Conservation (phyloP, 2,888 invertebrate genomes). For the Netelia melanura region DNA sequence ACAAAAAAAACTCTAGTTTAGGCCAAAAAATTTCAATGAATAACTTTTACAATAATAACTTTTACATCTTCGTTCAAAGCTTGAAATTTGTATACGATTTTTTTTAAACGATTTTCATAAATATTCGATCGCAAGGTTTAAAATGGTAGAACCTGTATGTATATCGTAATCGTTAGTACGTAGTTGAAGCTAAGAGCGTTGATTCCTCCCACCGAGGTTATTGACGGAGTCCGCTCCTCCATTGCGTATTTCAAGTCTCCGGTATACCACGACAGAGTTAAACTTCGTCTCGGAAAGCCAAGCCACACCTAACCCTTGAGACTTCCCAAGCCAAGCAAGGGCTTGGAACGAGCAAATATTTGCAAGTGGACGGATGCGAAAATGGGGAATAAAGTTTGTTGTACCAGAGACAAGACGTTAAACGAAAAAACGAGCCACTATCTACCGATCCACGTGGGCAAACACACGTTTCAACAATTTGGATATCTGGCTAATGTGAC, state of each 20-base stretch:
- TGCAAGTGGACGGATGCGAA: slow-evolving; percentile 43
- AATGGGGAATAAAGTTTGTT: slow-evolving; percentile 53
- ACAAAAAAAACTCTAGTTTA: too few species aligned
- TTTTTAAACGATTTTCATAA: too few species aligned
- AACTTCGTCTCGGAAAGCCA: slow-evolving; percentile 29
- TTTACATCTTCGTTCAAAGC: too few species aligned
- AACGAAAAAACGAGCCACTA: slow-evolving; percentile 20
- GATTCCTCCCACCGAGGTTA: not conserved
- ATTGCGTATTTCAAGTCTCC: not conserved
- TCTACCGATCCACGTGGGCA: not conserved
- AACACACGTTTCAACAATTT: not conserved
- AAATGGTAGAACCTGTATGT: too few species aligned
- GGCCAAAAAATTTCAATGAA: too few species aligned
- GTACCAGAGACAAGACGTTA: not conserved
- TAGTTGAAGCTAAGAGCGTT: slow-evolving; percentile 3
- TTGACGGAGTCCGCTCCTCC: not conserved
- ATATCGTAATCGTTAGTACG: not conserved
- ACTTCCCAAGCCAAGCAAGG: slow-evolving; percentile 14
- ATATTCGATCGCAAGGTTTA: slow-evolving; percentile 24
- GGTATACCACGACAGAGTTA: not conserved
- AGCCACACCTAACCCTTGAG: not conserved
- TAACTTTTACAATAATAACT: too few species aligned
- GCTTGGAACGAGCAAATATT: slow-evolving; percentile 51
- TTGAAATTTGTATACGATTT: too few species aligned
- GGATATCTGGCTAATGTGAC: not conserved